Base-by-base conservation (phyloP, 2,888 invertebrate genomes). In the Athetis lepigone region DNA sequence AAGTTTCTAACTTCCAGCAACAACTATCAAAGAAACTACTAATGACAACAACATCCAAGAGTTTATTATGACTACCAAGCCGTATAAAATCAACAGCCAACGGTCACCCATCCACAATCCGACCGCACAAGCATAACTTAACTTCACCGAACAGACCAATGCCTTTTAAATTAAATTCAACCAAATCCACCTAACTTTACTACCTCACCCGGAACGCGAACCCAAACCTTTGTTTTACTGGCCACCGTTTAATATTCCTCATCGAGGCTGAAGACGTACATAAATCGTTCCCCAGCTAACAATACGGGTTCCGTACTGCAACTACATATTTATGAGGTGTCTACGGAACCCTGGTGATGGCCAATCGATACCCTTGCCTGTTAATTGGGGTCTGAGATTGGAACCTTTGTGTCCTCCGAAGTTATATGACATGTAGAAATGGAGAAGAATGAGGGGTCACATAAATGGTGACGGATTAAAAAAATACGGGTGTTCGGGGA, bases 251-350 rank as follows among this genome's bases (percentile, higher is more conserved):
- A 79, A 79, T 80, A 79, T 79, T 80, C 81, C 54, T 78, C 75
- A 78, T 81, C 75, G 77, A 79, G 69, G 54, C 69, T 79, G 75
- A 80, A 80, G 77, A 81, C 79, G 77, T 66, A 76, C 80, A 84
- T 84, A 85, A 83, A 85, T 79, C 77, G 79, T 63, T 66, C 72
- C 75, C 73, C 78, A 70, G 82, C 82, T 84, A 85, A 82, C 86
- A 83, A 81, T 79, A 80, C 75, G 84, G 80, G 83, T 77, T 85
- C 80, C 78, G 77, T 79, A 77, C 63, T 69, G 75, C 74, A 80
- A 82, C 88, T 88, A 87, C 87, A 88, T 88, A 88, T 88, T 87
- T 88, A 88, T 88, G 85, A 88, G 88, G 62, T 70, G 69, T 67
- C 77, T 75, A 64, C 71, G 81, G 81, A 77, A 80, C 81, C 82